Evolutionary conservation across 2,888 invertebrate species (phyloP), one percentile per base, ranked within the genome.

Genomic region (Amiota communis): DNA sequence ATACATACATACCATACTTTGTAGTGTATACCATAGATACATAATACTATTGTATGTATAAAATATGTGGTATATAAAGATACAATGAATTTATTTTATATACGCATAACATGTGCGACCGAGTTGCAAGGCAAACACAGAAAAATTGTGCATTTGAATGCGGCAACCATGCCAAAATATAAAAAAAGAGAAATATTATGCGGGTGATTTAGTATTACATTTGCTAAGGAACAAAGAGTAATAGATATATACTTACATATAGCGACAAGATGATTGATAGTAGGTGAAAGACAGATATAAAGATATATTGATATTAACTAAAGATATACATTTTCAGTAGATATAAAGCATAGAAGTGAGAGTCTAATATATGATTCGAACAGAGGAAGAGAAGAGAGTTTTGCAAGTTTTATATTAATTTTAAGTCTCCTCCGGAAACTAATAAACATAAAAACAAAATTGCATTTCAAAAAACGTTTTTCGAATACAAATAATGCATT

Each of bases 401-500:
- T 1, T 23, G 23, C 36, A 36, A 36, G 8, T 36, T 36, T 6
- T 36, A 6, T 6, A 36, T 36, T 6, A 36, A 4, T 6, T 36
- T 6, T 6, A 36, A 1, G 36, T 36, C 36, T 36, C 36, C 36
- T 6, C 3, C 8, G 2, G 36, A 36, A 36, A 36, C 23, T 23
- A 23, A 23, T 3, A 23, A 23, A 23, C 1, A 23, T 3, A 23
- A 23, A 23, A 23, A 23, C 23, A 36, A 36, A 6, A 59, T 57
- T 70, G 51, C 20, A 68, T 64, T 74, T 53, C 11, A 36, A 2
- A 71, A 59, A 76, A 59, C 73, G 78, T 70, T 71, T 20, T 68
- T 70, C 73, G 84, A 83, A 83, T 84, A 78, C 80, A 78, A 83
- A 82, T 84, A 13, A 36, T 15, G n/a, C n/a, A n/a, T 11, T 59